Evolutionary conservation across 2,797 vertebrate genomes (phyloP), one percentile per base, ranked within the genome.

Genomic region (Cichlasoma orientale): DNA sequence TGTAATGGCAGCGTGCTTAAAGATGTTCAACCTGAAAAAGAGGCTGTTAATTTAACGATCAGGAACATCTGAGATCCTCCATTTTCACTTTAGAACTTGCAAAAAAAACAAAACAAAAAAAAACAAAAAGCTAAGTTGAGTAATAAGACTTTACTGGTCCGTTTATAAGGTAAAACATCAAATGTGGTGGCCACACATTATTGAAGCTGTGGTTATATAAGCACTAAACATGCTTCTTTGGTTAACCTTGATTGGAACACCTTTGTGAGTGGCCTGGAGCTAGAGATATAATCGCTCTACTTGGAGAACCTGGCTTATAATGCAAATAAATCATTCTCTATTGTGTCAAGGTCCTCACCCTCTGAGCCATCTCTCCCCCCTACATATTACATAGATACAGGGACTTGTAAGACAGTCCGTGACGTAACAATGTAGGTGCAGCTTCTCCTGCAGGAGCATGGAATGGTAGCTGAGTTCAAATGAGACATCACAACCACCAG

Each of bases 1-100:
- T 31, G 5, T 31, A 41, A 41, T 41, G 4, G 38, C 38, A 41
- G 38, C 38, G 2, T 11, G 3, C 38, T 11, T 41, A 41, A 61
- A 61, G 0, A 13, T n/a, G 2, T 21, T 61, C 58, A 23, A 61
- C 58, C 36, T 25, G 21, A 41, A 4, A 25, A 25, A 25, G 36
- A 4, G 16, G 59, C 38, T 0, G 8, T 18, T 44, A 44, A 0
- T 0, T 0, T 38, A 12, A 38, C 33, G 9, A 8, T 44, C 44
- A 25, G 52, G 9, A 54, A 12, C 38, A 44, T 13, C 41, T 44
- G 41, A 21, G 9, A 44, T 6, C 3, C 25, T 63, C 59, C 44
- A 0, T 4, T 63, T 63, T 18, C n/a, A 9, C 9, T 63, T 6
- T 44, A 38, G 13, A 61, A 25, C 25, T 38, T 25, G n/a, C 2